Evolutionary conservation across 1,140 invertebrate species (phyloP).

Genomic region (Diabrotica undecimpunctata): DNA sequence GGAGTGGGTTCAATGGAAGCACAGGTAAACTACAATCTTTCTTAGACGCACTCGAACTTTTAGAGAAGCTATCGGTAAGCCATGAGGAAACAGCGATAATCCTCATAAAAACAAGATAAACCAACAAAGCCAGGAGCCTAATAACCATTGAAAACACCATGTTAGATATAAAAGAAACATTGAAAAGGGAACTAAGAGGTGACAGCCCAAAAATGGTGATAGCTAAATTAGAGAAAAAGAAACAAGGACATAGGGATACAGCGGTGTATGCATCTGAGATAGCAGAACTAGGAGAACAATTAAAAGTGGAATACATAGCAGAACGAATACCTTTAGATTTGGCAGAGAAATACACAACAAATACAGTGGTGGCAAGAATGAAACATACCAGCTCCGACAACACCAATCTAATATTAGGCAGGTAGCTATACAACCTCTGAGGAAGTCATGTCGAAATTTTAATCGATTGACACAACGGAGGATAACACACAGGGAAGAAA

Average conservation of each 20-base stretch:
- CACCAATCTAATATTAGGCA: too few species aligned
- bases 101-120: background rate
- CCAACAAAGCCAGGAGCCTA: background rate
- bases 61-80: background rate
- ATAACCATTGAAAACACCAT: background rate
- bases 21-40: background rate
- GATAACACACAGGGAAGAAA: too few species aligned
- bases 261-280: background rate
- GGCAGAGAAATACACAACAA: background rate
- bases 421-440: too few species aligned
- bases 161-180: background rate
- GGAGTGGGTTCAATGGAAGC: background rate
- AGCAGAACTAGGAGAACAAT: background rate
- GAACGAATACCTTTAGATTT: background rate
- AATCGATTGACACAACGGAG: too few species aligned
- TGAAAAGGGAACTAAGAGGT: background rate
- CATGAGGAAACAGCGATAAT: background rate
- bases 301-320: background rate
- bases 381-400: too few species aligned
- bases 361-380: too few species aligned
- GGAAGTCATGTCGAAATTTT: too few species aligned
- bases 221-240: background rate
- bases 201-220: background rate
- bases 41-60: background rate
- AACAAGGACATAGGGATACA: too few species aligned